These are phyloP conservation scores for Pipistrellus kuhlii DNA, from an alignment of 2,797 vertebrate species.

Conservation along the genomic window DNA sequence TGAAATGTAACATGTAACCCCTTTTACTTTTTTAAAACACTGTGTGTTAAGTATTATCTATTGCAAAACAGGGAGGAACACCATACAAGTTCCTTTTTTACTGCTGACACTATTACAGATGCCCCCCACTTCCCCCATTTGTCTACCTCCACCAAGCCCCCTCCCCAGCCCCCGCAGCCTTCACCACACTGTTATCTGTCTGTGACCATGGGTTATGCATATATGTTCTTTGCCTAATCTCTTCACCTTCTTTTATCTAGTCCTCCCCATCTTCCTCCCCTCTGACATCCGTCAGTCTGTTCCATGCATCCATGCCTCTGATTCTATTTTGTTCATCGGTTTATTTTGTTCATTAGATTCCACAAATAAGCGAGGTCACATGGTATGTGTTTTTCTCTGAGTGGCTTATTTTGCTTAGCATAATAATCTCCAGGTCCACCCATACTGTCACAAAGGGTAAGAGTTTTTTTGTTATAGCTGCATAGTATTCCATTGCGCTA, in stretches of 20 bases:
- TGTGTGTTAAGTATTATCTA: background rate
- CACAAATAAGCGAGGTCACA: background rate
- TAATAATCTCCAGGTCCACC: background rate
- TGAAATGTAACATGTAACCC: background rate
- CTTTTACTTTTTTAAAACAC: conserved; percentile 20
- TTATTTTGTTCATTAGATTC: background rate
- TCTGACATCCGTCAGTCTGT: background rate
- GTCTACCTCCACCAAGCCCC: background rate
- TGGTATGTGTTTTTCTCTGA: background rate
- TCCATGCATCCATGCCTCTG: background rate
- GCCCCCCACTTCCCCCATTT: background rate
- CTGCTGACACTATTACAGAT: background rate
- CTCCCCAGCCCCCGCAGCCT: accelerated
- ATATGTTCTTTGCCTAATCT: background rate
- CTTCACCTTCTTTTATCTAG: background rate
- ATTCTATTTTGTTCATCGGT: background rate
- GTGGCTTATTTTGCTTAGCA: background rate
- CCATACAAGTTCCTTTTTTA: background rate
- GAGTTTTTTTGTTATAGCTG: too few species aligned
- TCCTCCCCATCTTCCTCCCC: too few species aligned
- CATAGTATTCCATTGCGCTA: background rate
- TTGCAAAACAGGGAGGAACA: background rate
- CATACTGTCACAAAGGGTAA: background rate
- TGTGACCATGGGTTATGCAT: background rate
- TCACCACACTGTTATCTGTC: background rate